These are phyloP conservation scores for Odocoileus virginianus DNA, from an alignment of 2,113 vertebrate genomes.

Conservation along the genomic window DNA sequence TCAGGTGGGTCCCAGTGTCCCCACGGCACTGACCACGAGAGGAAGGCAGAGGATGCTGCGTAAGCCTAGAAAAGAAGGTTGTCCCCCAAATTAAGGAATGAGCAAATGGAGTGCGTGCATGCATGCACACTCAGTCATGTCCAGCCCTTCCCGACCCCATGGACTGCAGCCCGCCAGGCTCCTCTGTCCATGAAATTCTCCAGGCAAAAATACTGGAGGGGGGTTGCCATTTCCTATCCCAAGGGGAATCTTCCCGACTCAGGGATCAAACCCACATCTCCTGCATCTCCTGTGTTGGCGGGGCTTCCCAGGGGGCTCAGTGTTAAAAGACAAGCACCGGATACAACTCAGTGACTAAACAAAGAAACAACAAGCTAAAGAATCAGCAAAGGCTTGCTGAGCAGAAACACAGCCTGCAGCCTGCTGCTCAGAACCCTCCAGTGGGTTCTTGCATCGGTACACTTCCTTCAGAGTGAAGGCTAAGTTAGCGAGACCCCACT, in stretches of 20 bases:
- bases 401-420: not conserved
- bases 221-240: not conserved
- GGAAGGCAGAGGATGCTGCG: not conserved
- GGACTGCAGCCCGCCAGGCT: not conserved
- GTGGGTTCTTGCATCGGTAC: accelerated
- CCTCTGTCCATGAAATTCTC: not conserved
- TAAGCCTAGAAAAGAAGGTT: not conserved
- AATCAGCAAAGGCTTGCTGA: not conserved
- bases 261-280: not conserved
- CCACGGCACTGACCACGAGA: accelerated
- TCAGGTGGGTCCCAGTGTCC: not conserved
- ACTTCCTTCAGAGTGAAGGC: not conserved
- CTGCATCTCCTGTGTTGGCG: not conserved
- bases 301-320: not conserved
- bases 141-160: not conserved
- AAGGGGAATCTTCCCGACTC: not conserved
- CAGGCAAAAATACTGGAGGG: not conserved
- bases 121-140: accelerated
- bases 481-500: not conserved
- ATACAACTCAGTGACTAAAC: not conserved
- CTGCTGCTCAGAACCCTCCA: not conserved
- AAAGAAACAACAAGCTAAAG: not conserved
- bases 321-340: not conserved
- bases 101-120: not conserved
- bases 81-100: not conserved